Conservation (phyloP, 2,113 vertebrate genomes). For the Perca schrenkii region DNA sequence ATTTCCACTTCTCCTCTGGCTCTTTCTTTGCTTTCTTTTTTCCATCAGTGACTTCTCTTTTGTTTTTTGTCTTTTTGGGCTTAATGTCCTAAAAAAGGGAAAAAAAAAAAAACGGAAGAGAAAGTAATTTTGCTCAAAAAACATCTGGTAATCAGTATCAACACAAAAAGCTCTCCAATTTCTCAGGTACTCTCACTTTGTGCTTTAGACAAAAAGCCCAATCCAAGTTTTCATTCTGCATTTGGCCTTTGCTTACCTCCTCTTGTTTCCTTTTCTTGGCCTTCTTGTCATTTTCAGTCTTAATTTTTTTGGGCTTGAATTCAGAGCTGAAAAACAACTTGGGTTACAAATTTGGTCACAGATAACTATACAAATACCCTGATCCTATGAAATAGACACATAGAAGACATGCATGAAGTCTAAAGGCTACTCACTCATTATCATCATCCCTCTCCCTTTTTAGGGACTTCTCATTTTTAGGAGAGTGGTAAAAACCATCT, state of each 20-base stretch:
- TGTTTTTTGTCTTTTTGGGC: conserved; percentile 93
- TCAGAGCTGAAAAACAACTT: conserved; percentile 85
- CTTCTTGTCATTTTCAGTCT: conserved; percentile 95
- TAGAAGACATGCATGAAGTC: background rate
- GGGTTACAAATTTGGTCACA: background rate
- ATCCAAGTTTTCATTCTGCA: background rate
- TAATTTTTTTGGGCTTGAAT: conserved; percentile 97
- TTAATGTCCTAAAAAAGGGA: conserved; percentile 88
- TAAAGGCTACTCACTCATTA: conserved; percentile 86
- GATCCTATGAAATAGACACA: background rate
- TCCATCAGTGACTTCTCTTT: conserved; percentile 87
- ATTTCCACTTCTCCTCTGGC: conserved; percentile 99
- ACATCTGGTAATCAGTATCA: background rate
- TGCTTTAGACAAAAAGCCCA: background rate
- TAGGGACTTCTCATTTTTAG: conserved; percentile 89
- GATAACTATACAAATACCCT: background rate
- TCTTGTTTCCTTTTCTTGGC: conserved; percentile 93
- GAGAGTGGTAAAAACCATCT: conserved; percentile 87
- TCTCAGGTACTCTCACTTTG: background rate
- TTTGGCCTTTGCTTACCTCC: conserved; percentile 62
- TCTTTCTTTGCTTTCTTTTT: conserved; percentile 97
- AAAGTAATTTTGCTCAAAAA: conserved; percentile 10
- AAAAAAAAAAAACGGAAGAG: conserved; percentile 16
- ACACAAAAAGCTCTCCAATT: background rate
- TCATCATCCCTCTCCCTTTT: conserved; percentile 93